Base-by-base conservation (phyloP, 2,113 vertebrate genomes). In the Rhynchopsitta pachyrhyncha region DNA sequence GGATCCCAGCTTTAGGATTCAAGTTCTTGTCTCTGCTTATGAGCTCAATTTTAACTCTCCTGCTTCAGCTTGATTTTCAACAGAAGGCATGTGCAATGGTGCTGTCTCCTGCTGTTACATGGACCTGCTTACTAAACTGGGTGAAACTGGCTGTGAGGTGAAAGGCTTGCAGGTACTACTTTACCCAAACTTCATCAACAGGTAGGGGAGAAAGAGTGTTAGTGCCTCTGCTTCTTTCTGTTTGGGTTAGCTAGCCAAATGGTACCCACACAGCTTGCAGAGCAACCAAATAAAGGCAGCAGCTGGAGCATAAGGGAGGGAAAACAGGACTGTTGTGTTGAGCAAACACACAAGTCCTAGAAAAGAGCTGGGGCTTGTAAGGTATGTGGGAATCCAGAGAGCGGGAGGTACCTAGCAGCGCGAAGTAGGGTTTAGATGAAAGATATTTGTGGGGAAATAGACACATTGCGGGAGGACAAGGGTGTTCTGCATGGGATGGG, bases 311-410 rank as follows among this genome's bases (percentile, higher is more conserved):
- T 28, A 27, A 68, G 57, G 35, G 73, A 77, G 28, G 7, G 47
- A 62, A 57, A 67, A 18, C 46, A 71, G 50, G 44, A 28, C 41
- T 62, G 13, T 44, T 37, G 29, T 22, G 47, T 17, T 23, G 37
- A 53, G 66, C 47, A 68, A 63, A 49, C 20, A 8, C 4, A 9
- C 0, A 5, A 82, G 23, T 46, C n/a, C 37, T 53, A 46, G 28
- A 33, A 83, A 66, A 17, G 29, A 80, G 39, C 37, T 63, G 63
- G 20, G 29, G 12, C 12, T 79, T 82, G 53, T 2, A 8, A 78
- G 64, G 41, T 42, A 41, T 0, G 0, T 13, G 71, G 62, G 31
- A 39, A 22, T 73, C 44, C 31, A 66, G 25, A 47, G 24, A 6
- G 0, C 4, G 10, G 49, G 44, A 50, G 17, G 3, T n/a, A 27